phyloP scores from a whole-genome alignment of 2,113 vertebrate genomes.

The Anthoscopus minutus region DNA sequence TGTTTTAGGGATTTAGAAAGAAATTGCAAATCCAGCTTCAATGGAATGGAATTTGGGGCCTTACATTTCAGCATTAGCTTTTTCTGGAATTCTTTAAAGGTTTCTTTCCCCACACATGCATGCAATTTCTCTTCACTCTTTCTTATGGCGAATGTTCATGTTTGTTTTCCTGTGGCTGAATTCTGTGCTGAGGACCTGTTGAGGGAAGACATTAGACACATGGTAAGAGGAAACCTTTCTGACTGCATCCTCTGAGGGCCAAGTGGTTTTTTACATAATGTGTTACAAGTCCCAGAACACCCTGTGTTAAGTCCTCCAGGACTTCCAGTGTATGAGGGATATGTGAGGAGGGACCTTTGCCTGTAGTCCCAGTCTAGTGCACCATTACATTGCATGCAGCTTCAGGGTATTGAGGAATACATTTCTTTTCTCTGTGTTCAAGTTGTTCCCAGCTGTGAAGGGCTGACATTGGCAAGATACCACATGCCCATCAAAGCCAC shows the following conservation, averaged over 20 bases:
- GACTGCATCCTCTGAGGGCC: not conserved
- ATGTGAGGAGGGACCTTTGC: not conserved
- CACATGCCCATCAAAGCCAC: not conserved
- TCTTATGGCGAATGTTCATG: not conserved
- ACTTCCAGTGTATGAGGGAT: not conserved
- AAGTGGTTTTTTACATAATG: too few species aligned
- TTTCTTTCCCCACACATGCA: not conserved
- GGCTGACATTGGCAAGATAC: not conserved
- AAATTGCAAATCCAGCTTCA: not conserved
- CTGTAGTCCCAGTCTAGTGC: not conserved
- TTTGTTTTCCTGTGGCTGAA: not conserved
- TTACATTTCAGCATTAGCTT: not conserved
- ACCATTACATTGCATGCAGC: not conserved
- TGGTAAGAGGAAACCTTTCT: not conserved
- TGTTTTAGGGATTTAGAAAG: not conserved
- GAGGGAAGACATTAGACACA: not conserved
- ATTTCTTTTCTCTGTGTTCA: not conserved
- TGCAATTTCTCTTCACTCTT: not conserved
- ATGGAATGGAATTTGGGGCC: not conserved
- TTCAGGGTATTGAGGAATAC: not conserved
- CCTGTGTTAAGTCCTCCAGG: rapidly evolving
- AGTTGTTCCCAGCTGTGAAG: not conserved
- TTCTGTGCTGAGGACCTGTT: not conserved
- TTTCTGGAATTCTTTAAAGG: not conserved
- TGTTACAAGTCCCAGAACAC: not conserved